phyloP scores from a whole-genome alignment of 1,140 invertebrate genomes.

The Liolophura sinensis region DNA sequence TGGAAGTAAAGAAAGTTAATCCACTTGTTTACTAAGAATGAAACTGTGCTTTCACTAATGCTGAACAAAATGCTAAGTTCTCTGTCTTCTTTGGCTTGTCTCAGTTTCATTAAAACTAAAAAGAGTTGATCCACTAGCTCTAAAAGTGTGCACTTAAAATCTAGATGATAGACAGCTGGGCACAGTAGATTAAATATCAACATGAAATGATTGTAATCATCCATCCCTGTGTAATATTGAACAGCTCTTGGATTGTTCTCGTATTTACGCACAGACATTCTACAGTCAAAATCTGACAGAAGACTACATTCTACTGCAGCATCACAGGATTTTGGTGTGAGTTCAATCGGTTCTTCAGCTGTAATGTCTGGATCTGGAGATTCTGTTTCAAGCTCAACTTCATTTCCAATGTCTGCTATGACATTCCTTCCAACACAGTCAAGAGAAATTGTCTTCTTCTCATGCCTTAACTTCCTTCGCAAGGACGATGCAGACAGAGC shows the following conservation, averaged over 20 bases:
- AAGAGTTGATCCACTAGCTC: conserved; percentile 20
- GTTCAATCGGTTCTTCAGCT: not conserved
- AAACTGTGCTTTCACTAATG: conserved; percentile 11
- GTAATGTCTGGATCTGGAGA: too few species aligned
- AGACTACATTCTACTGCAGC: conserved; percentile 7
- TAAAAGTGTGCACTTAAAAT: conserved; percentile 9
- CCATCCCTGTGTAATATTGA: conserved; percentile 23
- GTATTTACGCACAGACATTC: not conserved
- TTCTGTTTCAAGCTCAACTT: too few species aligned
- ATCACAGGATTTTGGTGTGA: not conserved
- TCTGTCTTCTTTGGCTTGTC: conserved; percentile 14
- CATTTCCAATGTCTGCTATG: too few species aligned
- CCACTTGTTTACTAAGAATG: conserved; percentile 13
- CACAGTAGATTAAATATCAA: conserved; percentile 18
- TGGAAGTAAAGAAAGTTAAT: conserved; percentile 18
- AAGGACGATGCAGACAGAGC: too few species aligned
- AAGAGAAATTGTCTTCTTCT: too few species aligned
- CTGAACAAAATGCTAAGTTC: conserved; percentile 11
- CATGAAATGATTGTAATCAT: conserved; percentile 18
- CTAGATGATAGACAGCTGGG: conserved; percentile 13
- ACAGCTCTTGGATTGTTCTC: conserved; percentile 1
- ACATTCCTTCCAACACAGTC: too few species aligned
- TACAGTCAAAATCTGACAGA: not conserved
- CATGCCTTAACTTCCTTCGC: too few species aligned
- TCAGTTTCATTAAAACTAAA: conserved; percentile 19